These are phyloP conservation scores for Argyrosomus japonicus DNA, from an alignment of 2,113 vertebrate genomes.

Conservation along the genomic window DNA sequence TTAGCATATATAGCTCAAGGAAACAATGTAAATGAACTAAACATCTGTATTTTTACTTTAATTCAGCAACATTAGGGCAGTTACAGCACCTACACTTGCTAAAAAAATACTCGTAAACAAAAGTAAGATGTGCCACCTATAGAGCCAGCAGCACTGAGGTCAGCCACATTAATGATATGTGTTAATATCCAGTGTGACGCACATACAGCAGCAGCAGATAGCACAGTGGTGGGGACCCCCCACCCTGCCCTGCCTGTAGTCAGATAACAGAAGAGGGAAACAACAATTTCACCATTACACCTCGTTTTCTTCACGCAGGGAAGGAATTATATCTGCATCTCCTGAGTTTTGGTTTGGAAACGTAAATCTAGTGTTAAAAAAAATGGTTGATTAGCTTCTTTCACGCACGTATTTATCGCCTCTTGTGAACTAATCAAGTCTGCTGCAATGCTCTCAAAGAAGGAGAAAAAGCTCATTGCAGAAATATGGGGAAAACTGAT, in stretches of 20 bases:
- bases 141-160: not conserved
- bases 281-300: slow-evolving; percentile 6
- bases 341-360: not conserved
- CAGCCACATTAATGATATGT: not conserved
- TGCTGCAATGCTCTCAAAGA: slow-evolving; percentile 77
- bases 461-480: slow-evolving; percentile 78
- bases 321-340: slow-evolving; percentile 10
- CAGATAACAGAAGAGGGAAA: slow-evolving; percentile 62
- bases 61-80: not conserved
- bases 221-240: slow-evolving; percentile 29
- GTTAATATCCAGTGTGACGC: slow-evolving; percentile 22
- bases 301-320: not conserved
- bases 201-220: slow-evolving; percentile 48
- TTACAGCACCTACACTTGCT: not conserved
- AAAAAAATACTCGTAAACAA: too few relatives aligned
- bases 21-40: not conserved
- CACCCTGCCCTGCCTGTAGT: slow-evolving; percentile 61
- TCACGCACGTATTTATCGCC: not conserved
- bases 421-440: not conserved
- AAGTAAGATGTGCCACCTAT: not conserved
- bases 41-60: too few relatives aligned
- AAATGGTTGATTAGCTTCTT: slow-evolving; percentile 67
- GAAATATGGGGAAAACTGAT: slow-evolving; percentile 73
- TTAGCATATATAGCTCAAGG: not conserved
- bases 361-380: not conserved